Conservation (phyloP, 2,113 vertebrate species). For the Scopus umbretta region DNA sequence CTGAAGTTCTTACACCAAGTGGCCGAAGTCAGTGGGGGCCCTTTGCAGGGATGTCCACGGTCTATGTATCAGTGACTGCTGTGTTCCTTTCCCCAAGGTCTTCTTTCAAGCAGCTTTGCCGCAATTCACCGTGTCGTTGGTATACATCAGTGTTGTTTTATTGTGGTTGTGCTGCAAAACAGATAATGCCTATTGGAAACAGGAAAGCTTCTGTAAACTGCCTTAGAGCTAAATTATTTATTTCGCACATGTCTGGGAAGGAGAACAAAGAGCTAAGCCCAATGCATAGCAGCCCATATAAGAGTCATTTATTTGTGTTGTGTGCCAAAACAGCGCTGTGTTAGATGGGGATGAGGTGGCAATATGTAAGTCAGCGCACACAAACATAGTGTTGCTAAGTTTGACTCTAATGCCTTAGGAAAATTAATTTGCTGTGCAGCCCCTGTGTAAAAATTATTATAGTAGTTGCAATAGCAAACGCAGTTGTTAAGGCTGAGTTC, state of each 20-base stretch:
- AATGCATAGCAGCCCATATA: neutral
- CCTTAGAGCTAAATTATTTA: neutral
- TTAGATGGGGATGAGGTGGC: neutral
- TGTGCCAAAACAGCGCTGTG: neutral
- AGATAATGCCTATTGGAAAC: neutral
- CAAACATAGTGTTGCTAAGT: neutral
- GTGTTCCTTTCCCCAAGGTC: neutral
- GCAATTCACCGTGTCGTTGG: fast-evolving
- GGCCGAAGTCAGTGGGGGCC: neutral
- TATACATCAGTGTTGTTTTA: neutral
- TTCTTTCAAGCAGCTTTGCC: neutral
- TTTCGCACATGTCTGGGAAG: neutral
- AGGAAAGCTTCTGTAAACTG: neutral
- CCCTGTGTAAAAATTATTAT: neutral
- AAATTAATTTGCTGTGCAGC: slow-evolving; percentile 18
- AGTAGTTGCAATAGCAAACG: neutral
- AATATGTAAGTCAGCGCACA: neutral
- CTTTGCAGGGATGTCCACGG: neutral
- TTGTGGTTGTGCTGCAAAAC: neutral
- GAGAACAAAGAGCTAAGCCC: neutral
- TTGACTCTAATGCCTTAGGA: neutral
- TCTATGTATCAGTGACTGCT: neutral
- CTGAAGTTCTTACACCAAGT: neutral
- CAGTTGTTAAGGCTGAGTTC: neutral
- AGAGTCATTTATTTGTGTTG: neutral